Evolutionary conservation across 2,888 invertebrate genomes (phyloP).

Genomic region (Cosmopolites sordidus): DNA sequence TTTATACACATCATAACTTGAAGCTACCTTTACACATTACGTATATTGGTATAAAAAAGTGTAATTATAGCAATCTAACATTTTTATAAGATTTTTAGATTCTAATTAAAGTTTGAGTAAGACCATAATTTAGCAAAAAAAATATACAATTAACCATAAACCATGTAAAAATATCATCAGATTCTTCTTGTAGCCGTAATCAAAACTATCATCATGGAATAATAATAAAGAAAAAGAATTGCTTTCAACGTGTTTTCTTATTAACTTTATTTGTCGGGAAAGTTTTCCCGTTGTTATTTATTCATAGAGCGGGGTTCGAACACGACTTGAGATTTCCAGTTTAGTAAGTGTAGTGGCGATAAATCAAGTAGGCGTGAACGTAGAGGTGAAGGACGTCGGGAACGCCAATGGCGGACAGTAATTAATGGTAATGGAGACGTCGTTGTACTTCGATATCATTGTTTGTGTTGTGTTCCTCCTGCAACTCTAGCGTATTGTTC

Average conservation of each 20-base stretch:
- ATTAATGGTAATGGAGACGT: slow-evolving; percentile 24
- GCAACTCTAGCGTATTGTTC: slow-evolving; percentile 7
- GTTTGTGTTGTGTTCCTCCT: slow-evolving; percentile 9
- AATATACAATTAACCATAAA: no score
- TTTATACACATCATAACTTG: no score
- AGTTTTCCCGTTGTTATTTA: slow-evolving; percentile 5
- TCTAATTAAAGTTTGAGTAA: no score
- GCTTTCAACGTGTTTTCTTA: not conserved
- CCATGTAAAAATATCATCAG: no score
- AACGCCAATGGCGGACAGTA: slow-evolving; percentile 21
- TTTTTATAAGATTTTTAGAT: no score
- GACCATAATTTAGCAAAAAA: no score
- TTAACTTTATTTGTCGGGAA: slow-evolving; percentile 4
- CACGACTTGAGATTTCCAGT: slow-evolving; percentile 9
- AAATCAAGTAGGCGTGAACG: slow-evolving; percentile 19
- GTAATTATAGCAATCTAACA: no score
- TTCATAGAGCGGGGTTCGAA: slow-evolving; percentile 2
- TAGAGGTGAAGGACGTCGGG: slow-evolving; percentile 13
- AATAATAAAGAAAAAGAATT: not conserved
- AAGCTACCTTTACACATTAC: no score
- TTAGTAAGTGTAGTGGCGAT: slow-evolving; percentile 8
- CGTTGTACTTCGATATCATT: slow-evolving; percentile 8
- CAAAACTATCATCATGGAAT: no score
- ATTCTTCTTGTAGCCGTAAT: no score
- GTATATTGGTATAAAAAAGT: no score